Base-by-base conservation (phyloP, 2,113 vertebrate species). In the Scophthalmus maximus region DNA sequence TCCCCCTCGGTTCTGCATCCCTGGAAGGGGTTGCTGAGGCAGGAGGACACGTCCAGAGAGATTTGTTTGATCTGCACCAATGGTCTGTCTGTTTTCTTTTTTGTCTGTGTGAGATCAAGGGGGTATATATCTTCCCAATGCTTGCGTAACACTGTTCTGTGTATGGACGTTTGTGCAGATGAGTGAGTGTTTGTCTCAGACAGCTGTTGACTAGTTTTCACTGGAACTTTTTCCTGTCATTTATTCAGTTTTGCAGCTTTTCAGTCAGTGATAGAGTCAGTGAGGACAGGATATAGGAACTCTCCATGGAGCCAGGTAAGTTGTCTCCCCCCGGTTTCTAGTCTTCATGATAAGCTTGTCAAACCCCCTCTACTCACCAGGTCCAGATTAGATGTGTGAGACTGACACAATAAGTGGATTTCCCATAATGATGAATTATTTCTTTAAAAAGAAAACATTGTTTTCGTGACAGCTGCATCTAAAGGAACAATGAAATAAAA, bases 321-420 rank as follows among this genome's bases (percentile, higher is more conserved):
- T n/a, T n/a, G n/a, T n/a, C n/a, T n/a, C n/a, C n/a, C n/a, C n/a
- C n/a, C n/a, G n/a, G n/a, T n/a, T n/a, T n/a, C n/a, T n/a, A n/a
- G n/a, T n/a, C n/a, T n/a, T n/a, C n/a, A n/a, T n/a, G n/a, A n/a
- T n/a, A 38, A 14, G 15, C 36, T 38, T 14, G 15, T 38, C 36
- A 15, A 38, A 38, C 3, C 36, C 12, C 12, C 36, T 38, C 12
- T 3, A 38, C 11, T 15, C 36, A 38, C 36, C 36, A 38, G 36
- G 36, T 38, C 36, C 36, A 14, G 36, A 38, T 14, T 34, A 10
- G 81, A 78, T 85, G 71, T 27, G 23, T 49, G 25, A 59, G 18
- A 55, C 4, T 20, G 17, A 30, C 3, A 55, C 11, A 38, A 38
- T 38, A 25, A 12, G 26, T n/a, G 15, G 3, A 29, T 53, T 53